Evolutionary conservation across 2,113 vertebrate species (phyloP), one percentile per base, ranked within the genome.

Genomic region (Thymallus thymallus): DNA sequence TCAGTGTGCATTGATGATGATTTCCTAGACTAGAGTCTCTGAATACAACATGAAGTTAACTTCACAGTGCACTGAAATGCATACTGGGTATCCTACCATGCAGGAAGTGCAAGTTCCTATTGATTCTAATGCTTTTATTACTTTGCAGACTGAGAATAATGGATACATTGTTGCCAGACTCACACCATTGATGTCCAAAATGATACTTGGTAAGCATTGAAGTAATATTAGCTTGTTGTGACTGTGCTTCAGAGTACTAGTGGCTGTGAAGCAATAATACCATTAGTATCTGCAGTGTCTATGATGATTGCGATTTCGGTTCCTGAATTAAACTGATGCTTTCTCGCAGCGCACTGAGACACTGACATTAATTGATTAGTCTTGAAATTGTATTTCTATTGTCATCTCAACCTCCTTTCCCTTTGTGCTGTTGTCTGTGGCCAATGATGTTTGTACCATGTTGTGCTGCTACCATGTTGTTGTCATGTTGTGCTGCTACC

Each of bases 21-120:
- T 35, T 65, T 66, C 22, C 35, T 48, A 77, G 84, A 85, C 84
- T 83, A 85, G 35, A 41, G 84, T 85, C 76, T 85, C 84, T 85
- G 84, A 85, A 68, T 76, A 18, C 6, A 41, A n/a, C 16, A 26
- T 85, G 84, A 82, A 76, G 78, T 0, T 79, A 26, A 45, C 32
- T 70, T 70, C 68, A 56, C 68, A 56, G 68, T 70, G 68, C 68
- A 70, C 68, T 70, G 68, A 70, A 55, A 55, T 55, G 22, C 68
- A 69, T 30, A 18, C 68, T 16, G 18, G 51, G 1, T 55, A 5
- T 20, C 1, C 1, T 20, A 1, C 16, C 3, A 10, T 41, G 9
- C 9, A 41, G 7, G 9, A 41, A 41, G 7, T 41, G 1, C 0
- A 1, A 55, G 18, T 55, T 55, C 16, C 51, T 18, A 14, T 55